A percentile compares a stretch with the other conserved stretches of the same genome.
Conservation (phyloP, 2,113 vertebrate genomes). For the human (Homo sapiens) region GRCh38 chr7:51189001-51189500, state of each 20-base stretch:
- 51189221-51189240: neutral
- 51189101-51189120: neutral
- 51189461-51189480: too few relatives aligned
- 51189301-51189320: neutral
- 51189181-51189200: rapidly evolving
- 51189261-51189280: neutral
- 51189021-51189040: neutral
- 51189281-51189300: too few relatives aligned
- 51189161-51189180: neutral
- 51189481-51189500: too few relatives aligned
- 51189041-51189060: neutral
- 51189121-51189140: neutral
- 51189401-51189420: too few relatives aligned
- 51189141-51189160: neutral
- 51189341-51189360: neutral
- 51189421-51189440: too few relatives aligned
- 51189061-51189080: rapidly evolving
- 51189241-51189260: neutral
- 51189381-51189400: too few relatives aligned
- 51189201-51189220: neutral
- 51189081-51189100: neutral
- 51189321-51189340: neutral
- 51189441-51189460: too few relatives aligned
- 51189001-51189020: neutral
- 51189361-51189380: too few relatives aligned